These are phyloP conservation scores for Aegotheles bennettii DNA, from an alignment of 2,113 vertebrate species.

Conservation along the genomic window DNA sequence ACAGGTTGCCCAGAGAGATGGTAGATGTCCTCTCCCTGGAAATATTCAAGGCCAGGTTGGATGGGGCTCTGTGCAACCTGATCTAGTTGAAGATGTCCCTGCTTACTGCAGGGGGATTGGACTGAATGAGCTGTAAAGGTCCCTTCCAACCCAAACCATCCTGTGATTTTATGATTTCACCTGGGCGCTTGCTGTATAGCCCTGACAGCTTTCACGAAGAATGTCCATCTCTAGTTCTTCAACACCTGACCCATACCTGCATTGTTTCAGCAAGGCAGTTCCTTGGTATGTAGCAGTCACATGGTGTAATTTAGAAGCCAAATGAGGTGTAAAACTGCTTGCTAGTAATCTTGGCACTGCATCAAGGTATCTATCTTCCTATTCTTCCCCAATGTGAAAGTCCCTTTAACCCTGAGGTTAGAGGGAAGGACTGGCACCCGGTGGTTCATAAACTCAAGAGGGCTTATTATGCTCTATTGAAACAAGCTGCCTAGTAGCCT, in stretches of 20 bases:
- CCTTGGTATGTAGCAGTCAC: background rate
- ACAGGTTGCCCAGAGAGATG: background rate
- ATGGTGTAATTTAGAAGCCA: background rate
- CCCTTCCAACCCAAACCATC: rapidly evolving
- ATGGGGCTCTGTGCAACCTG: background rate
- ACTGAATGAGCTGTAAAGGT: background rate
- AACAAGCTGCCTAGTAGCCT: background rate
- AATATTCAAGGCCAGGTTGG: background rate
- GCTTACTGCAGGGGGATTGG: rapidly evolving
- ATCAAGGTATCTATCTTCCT: background rate
- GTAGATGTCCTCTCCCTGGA: background rate
- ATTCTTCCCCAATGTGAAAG: background rate
- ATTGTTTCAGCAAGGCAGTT: background rate
- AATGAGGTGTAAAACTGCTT: background rate
- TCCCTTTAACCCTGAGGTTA: background rate
- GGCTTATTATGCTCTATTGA: background rate
- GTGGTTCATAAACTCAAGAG: background rate
- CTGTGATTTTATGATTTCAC: background rate
- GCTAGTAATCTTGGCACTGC: background rate
- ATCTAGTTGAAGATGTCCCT: background rate
- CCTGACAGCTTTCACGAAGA: background rate
- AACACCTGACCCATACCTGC: background rate
- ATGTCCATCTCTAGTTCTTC: background rate
- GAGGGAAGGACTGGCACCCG: background rate
- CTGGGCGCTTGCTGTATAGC: background rate